These are phyloP conservation scores for Lasioglossum figueresi DNA, from an alignment of 2,888 invertebrate genomes.

Conservation along the genomic window DNA sequence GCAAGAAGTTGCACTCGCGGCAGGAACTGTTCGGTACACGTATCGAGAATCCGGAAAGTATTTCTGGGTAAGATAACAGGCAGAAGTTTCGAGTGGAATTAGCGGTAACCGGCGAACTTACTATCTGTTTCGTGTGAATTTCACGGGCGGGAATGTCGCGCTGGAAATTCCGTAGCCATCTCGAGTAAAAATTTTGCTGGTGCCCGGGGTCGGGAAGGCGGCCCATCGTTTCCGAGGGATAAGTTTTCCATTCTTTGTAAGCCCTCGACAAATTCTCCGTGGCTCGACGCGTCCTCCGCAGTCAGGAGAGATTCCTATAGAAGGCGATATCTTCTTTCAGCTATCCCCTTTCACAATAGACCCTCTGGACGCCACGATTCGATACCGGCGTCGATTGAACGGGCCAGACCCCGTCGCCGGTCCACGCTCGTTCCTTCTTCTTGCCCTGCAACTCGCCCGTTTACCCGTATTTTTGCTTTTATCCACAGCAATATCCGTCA, in stretches of 20 bases:
- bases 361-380: conserved; percentile 14
- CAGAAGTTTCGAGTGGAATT: conserved; percentile 3
- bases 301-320: conserved; percentile 26
- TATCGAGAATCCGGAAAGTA: conserved; percentile 5
- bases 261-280: conserved; percentile 44
- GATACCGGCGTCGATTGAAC: conserved; percentile 24
- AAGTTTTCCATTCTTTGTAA: conserved; percentile 52
- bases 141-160: not conserved
- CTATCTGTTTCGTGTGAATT: conserved; percentile 10
- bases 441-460: not conserved
- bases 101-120: not conserved
- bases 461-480: not conserved
- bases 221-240: conserved; percentile 40
- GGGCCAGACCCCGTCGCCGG: not conserved
- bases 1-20: not conserved
- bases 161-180: not conserved
- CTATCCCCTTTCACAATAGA: conserved; percentile 24
- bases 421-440: conserved; percentile 4
- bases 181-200: conserved; percentile 11
- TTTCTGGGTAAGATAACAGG: conserved; percentile 7
- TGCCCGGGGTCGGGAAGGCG: conserved; percentile 8
- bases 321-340: conserved; percentile 30
- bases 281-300: conserved; percentile 25
- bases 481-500: not conserved
- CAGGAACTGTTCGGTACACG: not conserved